A percentile compares a stretch with the other conserved stretches of the same genome.
These are phyloP conservation scores for Atrichornis clamosus DNA, from an alignment of 2,113 vertebrate species.

Conservation along the genomic window DNA sequence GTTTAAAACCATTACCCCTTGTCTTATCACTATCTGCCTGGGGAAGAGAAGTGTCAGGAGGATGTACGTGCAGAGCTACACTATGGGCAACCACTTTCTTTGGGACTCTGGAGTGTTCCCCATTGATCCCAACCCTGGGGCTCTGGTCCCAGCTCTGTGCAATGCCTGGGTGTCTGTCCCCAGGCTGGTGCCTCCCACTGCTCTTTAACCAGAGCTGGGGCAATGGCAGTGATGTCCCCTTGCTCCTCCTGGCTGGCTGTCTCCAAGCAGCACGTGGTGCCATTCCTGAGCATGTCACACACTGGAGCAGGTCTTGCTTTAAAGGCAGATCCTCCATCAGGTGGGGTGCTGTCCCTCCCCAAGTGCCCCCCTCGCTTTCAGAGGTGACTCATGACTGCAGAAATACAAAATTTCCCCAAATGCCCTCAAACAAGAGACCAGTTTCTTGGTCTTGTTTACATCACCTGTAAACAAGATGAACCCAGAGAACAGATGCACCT, in stretches of 20 bases:
- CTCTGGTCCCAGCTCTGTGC: not conserved
- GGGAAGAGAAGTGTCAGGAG: not conserved
- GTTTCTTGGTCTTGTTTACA: not conserved
- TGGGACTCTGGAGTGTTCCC: fast-evolving
- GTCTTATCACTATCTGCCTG: not conserved
- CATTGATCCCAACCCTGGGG: not conserved
- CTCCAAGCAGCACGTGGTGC: fast-evolving
- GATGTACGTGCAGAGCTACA: fast-evolving
- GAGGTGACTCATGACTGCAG: not conserved
- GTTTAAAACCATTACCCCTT: not conserved
- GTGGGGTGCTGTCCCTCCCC: not conserved
- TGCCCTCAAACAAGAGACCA: not conserved
- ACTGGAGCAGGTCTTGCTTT: not conserved
- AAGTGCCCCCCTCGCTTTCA: fast-evolving
- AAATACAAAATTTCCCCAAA: not conserved
- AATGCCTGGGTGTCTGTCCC: not conserved
- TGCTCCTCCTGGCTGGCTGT: not conserved
- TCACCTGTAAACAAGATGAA: not conserved
- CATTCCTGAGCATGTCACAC: fast-evolving
- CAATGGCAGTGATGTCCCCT: fast-evolving
- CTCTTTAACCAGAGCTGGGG: not conserved
- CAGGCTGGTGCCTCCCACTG: not conserved
- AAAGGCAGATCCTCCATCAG: not conserved
- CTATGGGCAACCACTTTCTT: fast-evolving
- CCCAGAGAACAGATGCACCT: not conserved